A percentile compares a stretch with the other conserved stretches of the same genome.
Evolutionary conservation across 2,888 invertebrate genomes (phyloP).

Genomic region (Theodoxus fluviatilis): DNA sequence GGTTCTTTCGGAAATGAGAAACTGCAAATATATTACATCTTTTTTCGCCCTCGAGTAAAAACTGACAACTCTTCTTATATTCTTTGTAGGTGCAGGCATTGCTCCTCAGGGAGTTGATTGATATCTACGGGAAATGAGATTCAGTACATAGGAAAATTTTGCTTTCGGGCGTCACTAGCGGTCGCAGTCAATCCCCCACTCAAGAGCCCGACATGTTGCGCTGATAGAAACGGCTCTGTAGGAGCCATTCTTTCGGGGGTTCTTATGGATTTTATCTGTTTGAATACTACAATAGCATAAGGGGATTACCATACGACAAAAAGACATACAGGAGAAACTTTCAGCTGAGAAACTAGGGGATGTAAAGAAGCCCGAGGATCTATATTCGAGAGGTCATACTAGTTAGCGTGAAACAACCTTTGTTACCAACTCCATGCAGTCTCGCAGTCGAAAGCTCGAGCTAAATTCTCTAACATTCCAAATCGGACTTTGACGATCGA

Average conservation of each 20-base stretch:
- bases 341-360: conserved; percentile 18
- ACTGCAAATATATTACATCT: too few species aligned
- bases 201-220: conserved; percentile 48
- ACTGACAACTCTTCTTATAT: too few species aligned
- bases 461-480: too few species aligned
- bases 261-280: conserved; percentile 26
- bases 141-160: conserved; percentile 4
- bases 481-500: too few species aligned
- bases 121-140: neutral
- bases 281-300: conserved; percentile 19
- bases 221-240: conserved; percentile 52
- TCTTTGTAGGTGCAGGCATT: too few species aligned
- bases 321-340: conserved; percentile 22
- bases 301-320: conserved; percentile 26
- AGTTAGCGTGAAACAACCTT: too few species aligned
- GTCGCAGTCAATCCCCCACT: conserved; percentile 52
- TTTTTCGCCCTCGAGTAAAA: too few species aligned
- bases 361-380: conserved; percentile 20
- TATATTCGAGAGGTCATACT: conserved; percentile 30
- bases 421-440: too few species aligned
- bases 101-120: too few species aligned
- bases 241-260: conserved; percentile 54
- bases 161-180: conserved; percentile 40
- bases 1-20: too few species aligned
- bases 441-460: too few species aligned